Percentiles rank a stretch among this genome's conserved stretches.
Evolutionary conservation across 2,888 invertebrate genomes (phyloP).

Genomic region (Scaptomyza flava): DNA sequence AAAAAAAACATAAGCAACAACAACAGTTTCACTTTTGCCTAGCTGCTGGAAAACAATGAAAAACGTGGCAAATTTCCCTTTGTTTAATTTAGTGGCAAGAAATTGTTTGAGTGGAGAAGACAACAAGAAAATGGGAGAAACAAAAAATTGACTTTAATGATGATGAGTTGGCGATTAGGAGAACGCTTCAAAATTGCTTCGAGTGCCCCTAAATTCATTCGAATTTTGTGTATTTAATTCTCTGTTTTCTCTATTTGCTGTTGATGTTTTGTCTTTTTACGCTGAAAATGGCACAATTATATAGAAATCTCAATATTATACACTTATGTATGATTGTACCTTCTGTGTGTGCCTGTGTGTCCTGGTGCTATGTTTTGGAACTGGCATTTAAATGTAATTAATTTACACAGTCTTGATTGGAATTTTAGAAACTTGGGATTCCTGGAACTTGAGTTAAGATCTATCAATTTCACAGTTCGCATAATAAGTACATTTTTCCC

Average conservation of each 20-base stretch:
- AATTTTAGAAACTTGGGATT: conserved; percentile 31
- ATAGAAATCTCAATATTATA: conserved; percentile 50
- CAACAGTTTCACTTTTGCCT: conserved; percentile 72
- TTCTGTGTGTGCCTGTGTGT: not conserved
- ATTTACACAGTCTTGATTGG: conserved; percentile 54
- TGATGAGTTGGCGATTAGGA: conserved; percentile 82
- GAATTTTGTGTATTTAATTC: conserved; percentile 48
- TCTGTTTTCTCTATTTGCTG: conserved; percentile 16
- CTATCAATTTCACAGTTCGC: conserved; percentile 72
- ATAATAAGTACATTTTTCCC: conserved; percentile 54
- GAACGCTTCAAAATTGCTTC: conserved; percentile 51
- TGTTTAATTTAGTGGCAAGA: conserved; percentile 74
- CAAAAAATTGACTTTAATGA: conserved; percentile 82
- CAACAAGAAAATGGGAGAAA: conserved; percentile 49
- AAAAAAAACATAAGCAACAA: conserved; percentile 30
- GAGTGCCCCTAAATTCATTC: conserved; percentile 65
- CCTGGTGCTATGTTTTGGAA: conserved; percentile 28
- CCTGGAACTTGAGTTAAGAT: conserved; percentile 50
- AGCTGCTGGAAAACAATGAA: conserved; percentile 70
- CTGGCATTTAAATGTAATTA: conserved; percentile 67
- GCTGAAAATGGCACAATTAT: conserved; percentile 69
- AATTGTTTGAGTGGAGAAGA: conserved; percentile 53
- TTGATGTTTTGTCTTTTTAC: conserved; percentile 52
- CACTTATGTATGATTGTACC: not conserved
- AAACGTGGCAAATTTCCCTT: conserved; percentile 81